Base-by-base conservation (phyloP, 1,140 invertebrate species). In the Drosophila baimaii region DNA sequence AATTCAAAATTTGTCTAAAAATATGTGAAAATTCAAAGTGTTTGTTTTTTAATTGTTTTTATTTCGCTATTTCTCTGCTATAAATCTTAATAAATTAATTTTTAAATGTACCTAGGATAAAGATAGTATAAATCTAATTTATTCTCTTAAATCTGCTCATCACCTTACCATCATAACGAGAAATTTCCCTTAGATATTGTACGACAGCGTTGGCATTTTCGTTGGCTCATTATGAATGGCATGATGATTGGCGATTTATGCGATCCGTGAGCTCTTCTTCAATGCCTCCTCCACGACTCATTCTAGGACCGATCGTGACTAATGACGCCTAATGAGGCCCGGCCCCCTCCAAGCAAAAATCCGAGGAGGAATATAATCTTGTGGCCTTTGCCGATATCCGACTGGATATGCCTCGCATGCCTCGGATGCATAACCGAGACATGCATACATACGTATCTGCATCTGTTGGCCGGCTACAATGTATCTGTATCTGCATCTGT, bases 371-470 rank as follows among this genome's bases (percentile, higher is more conserved):
- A 35, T 25, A 51, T 66, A 68, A 51, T 62, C 65, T 68, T 68
- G 62, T 68, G 65, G 62, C 61, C 39, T 49, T 23, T n/a, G 64
- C 64, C 41, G 12, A 51, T 68, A 35, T 35, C 31, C 33, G 31
- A 54, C 8, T 64, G 64, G 43, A 47, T 65, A 65, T n/a, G n/a
- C n/a, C n/a, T 66, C 64, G 64, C 43, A 68, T 68, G 63, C 43
- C 61, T 29, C 10, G 43, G 64, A 68, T 68, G 43, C 65, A 66
- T 66, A 41, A 25, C 9, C 33, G 41, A 35, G 23, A 29, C 46
- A 44, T 70, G 49, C n/a, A n/a, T n/a, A n/a, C n/a, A n/a, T 25
- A 47, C 44, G 35, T 31, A 63, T 31, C 19, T 52, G 65, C n/a
- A 33, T 39, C 15, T 55, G 47, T 51, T 13, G 31, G 47, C 29